Base-by-base conservation (phyloP, 1,140 invertebrate genomes). In the Drosophila watanabei region DNA sequence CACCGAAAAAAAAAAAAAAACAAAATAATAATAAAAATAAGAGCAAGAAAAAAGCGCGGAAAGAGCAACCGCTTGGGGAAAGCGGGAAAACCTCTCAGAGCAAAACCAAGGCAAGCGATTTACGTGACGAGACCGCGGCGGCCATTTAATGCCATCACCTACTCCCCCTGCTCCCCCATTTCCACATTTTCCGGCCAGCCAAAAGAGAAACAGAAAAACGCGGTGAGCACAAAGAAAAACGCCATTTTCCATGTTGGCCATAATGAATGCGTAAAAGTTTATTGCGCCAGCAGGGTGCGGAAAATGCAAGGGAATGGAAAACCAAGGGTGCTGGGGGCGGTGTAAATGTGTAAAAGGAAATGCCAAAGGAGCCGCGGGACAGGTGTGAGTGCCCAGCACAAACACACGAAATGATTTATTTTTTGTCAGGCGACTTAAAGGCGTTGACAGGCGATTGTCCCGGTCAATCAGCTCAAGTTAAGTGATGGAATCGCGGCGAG, bases 231-330 rank as follows among this genome's bases (percentile, higher is more conserved):
- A 79, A 79, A 79, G 76, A 71, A 72, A 75, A 79, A 79, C 54
- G 75, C 65, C 76, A 79, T 79, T 79, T 79, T 79, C 75, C 75
- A 78, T 79, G 76, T 79, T 77, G 75, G 58, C 70, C 76, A 78
- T 79, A 79, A 79, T 79, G 76, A 79, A 79, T 79, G 76, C 75
- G 76, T 79, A 79, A 79, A 79, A 79, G 52, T 79, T 79, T 71
- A 79, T 71, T 73, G 71, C 71, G 68, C 43, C 71, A 73, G 54
- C 46, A 45, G 56, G 71, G 43, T 61, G 37, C 61, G 46, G 56
- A 14, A 57, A 61, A 52, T 61, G 71, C 28, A 30, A 60, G 20
- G 70, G 33, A 72, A 52, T 45, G 66, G 65, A 48, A 57, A 57
- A 39, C 63, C 20, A 66, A 32, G 20, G 35, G 41, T 32, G 11